Percentiles rank a stretch among this genome's conserved stretches.
These are phyloP conservation scores for Leucophenga montana DNA, from an alignment of 2,888 invertebrate genomes.

Conservation along the genomic window DNA sequence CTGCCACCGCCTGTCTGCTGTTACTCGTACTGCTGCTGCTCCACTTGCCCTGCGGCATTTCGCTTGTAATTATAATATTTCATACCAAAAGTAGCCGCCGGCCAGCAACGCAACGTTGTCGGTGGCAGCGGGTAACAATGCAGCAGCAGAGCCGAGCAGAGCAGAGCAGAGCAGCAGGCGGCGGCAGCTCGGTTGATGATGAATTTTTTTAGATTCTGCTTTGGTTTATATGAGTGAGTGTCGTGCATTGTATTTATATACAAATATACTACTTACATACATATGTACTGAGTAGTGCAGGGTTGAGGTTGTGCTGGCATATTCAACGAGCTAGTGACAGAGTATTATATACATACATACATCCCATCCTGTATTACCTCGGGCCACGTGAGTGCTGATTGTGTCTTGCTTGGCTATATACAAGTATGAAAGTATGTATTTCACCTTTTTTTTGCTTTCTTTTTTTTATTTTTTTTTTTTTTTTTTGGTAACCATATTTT, in stretches of 20 bases:
- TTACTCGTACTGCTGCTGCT: constrained; percentile 48
- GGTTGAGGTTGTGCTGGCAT: constrained; percentile 17
- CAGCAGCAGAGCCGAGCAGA: constrained; percentile 14
- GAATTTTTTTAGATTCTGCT: constrained; percentile 59
- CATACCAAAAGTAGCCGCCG: constrained; percentile 72
- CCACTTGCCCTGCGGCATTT: constrained; percentile 61
- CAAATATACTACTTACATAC: background rate
- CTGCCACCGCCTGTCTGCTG: constrained; percentile 33
- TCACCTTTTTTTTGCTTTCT: constrained; percentile 36
- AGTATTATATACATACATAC: constrained; percentile 13
- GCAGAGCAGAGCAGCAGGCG: constrained; percentile 15
- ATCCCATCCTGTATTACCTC: constrained; percentile 30
- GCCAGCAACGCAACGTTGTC: too few relatives aligned
- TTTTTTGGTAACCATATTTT: constrained; percentile 39
- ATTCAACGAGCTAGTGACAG: constrained; percentile 7
- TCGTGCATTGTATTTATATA: constrained; percentile 2
- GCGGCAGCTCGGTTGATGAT: constrained; percentile 54
- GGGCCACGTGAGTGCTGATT: constrained; percentile 39
- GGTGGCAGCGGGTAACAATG: constrained; percentile 46
- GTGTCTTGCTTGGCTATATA: constrained; percentile 31
- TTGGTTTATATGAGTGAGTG: constrained; percentile 10
- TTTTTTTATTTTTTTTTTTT: constrained; percentile 31
- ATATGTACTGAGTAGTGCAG: background rate
- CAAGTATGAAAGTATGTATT: too few relatives aligned
- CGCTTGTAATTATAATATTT: constrained; percentile 74